A percentile compares a stretch with the other conserved stretches of the same genome.
Evolutionary conservation across 2,797 vertebrate species (phyloP).

Genomic region (Falco cherrug): DNA sequence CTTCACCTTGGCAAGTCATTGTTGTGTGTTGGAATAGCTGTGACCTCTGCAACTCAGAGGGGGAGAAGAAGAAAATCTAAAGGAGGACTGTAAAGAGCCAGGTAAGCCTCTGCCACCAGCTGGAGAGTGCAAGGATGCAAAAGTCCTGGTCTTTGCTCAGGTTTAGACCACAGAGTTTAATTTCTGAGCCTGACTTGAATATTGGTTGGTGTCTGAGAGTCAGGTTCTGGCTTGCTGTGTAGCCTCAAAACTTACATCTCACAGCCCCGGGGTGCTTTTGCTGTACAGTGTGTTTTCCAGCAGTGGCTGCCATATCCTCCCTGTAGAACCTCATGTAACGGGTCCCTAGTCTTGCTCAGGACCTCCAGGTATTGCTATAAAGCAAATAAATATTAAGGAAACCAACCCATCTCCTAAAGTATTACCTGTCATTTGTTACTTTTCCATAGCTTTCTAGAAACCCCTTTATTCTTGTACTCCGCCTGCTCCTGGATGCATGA

Average conservation of each 20-base stretch:
- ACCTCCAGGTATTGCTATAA: neutral
- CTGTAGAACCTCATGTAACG: accelerated
- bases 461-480: neutral
- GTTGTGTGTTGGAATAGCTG: neutral
- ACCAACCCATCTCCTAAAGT: neutral
- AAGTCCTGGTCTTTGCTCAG: neutral
- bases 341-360: neutral
- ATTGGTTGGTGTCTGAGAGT: neutral
- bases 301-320: neutral
- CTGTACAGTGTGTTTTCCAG: neutral
- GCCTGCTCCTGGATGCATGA: neutral
- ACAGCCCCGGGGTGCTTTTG: accelerated
- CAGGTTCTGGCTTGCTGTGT: neutral
- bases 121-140: neutral
- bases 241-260: neutral
- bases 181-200: neutral
- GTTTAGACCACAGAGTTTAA: neutral
- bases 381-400: neutral
- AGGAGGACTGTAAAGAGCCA: neutral
- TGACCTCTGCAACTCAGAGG: neutral
- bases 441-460: neutral
- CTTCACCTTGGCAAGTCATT: accelerated
- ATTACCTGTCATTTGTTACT: neutral
- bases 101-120: neutral
- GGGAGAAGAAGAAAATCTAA: neutral